Evolutionary conservation across 2,797 vertebrate species (phyloP).

Genomic region (Sciaenops ocellatus): DNA sequence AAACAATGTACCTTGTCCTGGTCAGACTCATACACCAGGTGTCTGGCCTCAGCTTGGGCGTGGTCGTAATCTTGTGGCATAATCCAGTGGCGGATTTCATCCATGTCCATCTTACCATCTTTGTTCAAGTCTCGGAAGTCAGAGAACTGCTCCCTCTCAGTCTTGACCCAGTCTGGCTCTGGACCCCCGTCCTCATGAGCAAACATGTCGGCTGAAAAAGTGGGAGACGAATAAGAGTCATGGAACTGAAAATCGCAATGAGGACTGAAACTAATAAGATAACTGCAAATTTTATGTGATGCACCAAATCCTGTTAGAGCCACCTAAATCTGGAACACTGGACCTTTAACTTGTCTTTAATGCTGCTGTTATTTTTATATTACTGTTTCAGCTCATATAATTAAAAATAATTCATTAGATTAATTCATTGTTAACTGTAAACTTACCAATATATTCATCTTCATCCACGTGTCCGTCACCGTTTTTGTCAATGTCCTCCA

Average conservation of each 20-base stretch:
- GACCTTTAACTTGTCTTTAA: slow-evolving; percentile 1
- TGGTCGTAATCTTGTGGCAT: slow-evolving; percentile 98
- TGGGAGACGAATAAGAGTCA: neutral
- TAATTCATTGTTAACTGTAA: neutral
- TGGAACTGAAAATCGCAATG: neutral
- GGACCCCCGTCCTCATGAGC: slow-evolving; percentile 93
- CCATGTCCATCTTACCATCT: slow-evolving; percentile 96
- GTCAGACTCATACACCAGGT: slow-evolving; percentile 96
- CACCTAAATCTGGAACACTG: too few species aligned
- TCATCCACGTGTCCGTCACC: slow-evolving; percentile 95
- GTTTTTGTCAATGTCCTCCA: slow-evolving; percentile 99
- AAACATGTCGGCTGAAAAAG: slow-evolving; percentile 96
- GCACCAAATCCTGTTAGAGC: neutral
- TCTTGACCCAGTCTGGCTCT: slow-evolving; percentile 96
- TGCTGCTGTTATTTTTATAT: neutral
- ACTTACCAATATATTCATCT: slow-evolving; percentile 97
- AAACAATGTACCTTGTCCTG: slow-evolving; percentile 89
- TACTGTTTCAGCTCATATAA: neutral
- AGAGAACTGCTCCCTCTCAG: slow-evolving; percentile 96
- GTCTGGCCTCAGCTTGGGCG: slow-evolving; percentile 94
- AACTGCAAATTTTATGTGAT: too few species aligned
- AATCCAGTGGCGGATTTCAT: slow-evolving; percentile 98
- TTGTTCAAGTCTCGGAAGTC: slow-evolving; percentile 98
- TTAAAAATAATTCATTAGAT: neutral
- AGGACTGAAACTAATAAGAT: too few species aligned